Base-by-base conservation (phyloP, 2,113 vertebrate species). In the Azemiops feae region DNA sequence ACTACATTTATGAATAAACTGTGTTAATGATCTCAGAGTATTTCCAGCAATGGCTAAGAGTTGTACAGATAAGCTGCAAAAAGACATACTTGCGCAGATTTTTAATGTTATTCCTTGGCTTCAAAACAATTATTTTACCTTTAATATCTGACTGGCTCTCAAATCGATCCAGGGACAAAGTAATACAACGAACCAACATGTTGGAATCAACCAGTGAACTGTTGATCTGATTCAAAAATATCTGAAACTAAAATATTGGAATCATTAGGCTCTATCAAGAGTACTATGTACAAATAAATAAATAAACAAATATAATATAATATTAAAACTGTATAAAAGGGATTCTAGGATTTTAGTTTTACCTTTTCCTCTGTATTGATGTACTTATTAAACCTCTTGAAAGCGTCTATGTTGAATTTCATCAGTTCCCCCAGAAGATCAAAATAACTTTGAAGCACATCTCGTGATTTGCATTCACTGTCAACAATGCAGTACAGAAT, bases 401-500 rank as follows among this genome's bases (percentile, higher is more conserved):
- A 99, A 52, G 99, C 99, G 92, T 99, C 99, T 5, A 99, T 98
- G 92, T 99, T 99, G 97, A 99, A 99, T 96, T 99, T 99, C 99
- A 99, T 99, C 92, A 99, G 98, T 92, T 99, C 99, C 88, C 99
- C 99, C 45, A 99, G 98, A 88, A 99, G 98, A 96, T 99, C 99
- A 92, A 99, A 99, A 97, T 99, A 99, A 97, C 99, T 99, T 98
- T 99, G 99, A 3, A 99, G 98, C 92, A 99, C 99, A 57, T 99
- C 99, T 93, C 99, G 97, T 1, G 99, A 99, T 55, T 99, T 99
- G 96, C 99, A 99, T 94, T 99, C 99, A 1, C 99, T 99, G 94
- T 99, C 99, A 88, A 99, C 99, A 94, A 99, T 99, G 98, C 99
- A 99, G 97, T 99, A 99, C n/a, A 99, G 97, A 96, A 99, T 99